Evolutionary conservation across 2,888 invertebrate genomes (phyloP), one percentile per base, ranked within the genome.

Genomic region (Ferrisia virgata): DNA sequence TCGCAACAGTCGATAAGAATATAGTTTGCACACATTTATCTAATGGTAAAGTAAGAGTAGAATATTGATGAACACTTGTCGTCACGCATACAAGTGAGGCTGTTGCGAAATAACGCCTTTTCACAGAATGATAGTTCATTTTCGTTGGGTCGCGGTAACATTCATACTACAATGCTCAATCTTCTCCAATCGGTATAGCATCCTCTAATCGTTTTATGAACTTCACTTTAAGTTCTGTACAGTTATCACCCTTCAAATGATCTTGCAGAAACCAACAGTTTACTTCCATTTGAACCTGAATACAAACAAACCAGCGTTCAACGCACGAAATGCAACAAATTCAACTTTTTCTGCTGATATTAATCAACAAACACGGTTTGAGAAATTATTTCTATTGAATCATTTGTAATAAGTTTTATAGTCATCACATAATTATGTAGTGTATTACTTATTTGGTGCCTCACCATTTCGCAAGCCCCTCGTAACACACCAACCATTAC

Each of bases 101-200:
- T n/a, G n/a, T n/a, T n/a, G n/a, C n/a, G n/a, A n/a, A n/a, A n/a
- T n/a, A n/a, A n/a, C n/a, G n/a, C n/a, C n/a, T n/a, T n/a, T n/a
- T n/a, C n/a, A n/a, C n/a, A n/a, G n/a, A n/a, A n/a, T n/a, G n/a
- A n/a, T n/a, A n/a, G n/a, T n/a, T n/a, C n/a, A 36, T 36, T 36
- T 8, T 6, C 36, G 36, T 36, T 36, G 36, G 36, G 36, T 6
- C 36, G 36, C 36, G 36, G 4, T 36, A 6, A 8, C 36, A 8
- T 8, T 8, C 8, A 36, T 36, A 36, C 36, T 4, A 36, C 8
- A 4, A 8, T 36, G 36, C 36, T 91, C 93, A 98, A 90, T 99
- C 99, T 91, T 99, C 99, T 28, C 99, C 99, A 58, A 97, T 97
- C 11, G 99, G 99, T 87, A 99, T 95, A 0, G 98, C 97, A 90